A percentile compares a stretch with the other conserved stretches of the same genome.
Evolutionary conservation across 2,797 vertebrate genomes (phyloP).

Genomic region (Alauda arvensis): DNA sequence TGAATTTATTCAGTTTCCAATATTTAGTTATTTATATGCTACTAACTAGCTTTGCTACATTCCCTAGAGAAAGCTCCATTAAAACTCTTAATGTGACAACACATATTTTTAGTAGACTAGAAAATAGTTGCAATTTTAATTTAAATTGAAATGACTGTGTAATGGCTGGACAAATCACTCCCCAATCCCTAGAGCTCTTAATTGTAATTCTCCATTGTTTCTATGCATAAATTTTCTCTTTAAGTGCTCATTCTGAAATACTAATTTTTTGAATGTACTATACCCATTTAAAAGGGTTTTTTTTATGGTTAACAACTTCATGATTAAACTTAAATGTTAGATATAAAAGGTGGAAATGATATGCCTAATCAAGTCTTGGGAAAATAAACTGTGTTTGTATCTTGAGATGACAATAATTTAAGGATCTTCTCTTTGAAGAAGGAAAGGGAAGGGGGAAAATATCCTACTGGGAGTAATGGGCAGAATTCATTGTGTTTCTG

Average conservation of each 20-base stretch:
- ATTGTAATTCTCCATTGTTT: conserved; percentile 75
- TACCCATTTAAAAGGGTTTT: conserved; percentile 62
- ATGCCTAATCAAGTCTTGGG: conserved; percentile 44
- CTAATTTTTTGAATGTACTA: conserved; percentile 53
- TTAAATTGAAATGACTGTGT: conserved; percentile 79
- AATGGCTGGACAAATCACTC: conserved; percentile 76
- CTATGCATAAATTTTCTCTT: conserved; percentile 72
- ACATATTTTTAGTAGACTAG: conserved; percentile 73
- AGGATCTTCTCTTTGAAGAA: not conserved
- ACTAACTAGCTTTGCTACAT: conserved; percentile 46
- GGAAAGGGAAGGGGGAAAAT: not conserved
- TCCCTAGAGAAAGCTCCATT: conserved; percentile 65
- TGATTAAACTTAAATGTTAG: conserved; percentile 69
- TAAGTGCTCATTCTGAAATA: conserved; percentile 66
- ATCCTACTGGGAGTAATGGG: not conserved
- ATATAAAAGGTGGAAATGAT: conserved; percentile 66
- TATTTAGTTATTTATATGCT: conserved; percentile 61
- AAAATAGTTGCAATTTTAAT: conserved; percentile 80
- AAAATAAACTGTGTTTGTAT: conserved; percentile 25
- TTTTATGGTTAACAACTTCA: conserved; percentile 66
- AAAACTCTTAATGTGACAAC: conserved; percentile 73
- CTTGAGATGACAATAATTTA: conserved; percentile 23
- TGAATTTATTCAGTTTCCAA: conserved; percentile 59
- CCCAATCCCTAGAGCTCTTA: conserved; percentile 73
- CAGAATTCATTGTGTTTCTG: not conserved